Evolutionary conservation across 2,888 invertebrate genomes (phyloP).

Genomic region (Clanis bilineata): DNA sequence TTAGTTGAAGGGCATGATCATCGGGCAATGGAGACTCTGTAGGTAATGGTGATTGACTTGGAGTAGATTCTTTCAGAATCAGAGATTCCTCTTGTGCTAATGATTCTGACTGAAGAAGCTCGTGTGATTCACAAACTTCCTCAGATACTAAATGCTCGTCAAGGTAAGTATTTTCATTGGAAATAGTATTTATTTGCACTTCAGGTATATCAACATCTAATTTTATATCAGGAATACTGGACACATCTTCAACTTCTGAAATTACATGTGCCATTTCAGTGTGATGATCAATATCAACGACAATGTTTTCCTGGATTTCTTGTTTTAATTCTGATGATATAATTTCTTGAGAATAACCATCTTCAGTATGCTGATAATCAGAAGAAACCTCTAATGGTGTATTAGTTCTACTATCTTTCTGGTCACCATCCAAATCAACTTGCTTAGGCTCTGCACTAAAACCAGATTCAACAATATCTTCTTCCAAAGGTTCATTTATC

Average conservation of each 20-base stretch:
- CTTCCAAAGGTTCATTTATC: not conserved
- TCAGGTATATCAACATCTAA: conserved; percentile 24
- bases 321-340: conserved; percentile 38
- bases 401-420: not conserved
- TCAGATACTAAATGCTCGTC: not conserved
- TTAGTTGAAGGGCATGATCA: not conserved
- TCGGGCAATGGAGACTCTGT: conserved; percentile 13
- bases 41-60: conserved; percentile 15
- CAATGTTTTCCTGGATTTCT: conserved; percentile 26
- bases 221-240: conserved; percentile 27
- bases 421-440: not conserved
- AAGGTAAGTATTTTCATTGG: not conserved
- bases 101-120: conserved; percentile 20
- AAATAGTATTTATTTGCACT: conserved; percentile 4
- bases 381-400: not conserved
- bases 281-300: conserved; percentile 19
- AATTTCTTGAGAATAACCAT: conserved; percentile 24
- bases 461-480: not conserved
- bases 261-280: not conserved
- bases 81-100: conserved; percentile 22
- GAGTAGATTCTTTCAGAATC: conserved; percentile 15
- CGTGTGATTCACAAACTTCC: conserved; percentile 18
- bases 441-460: not conserved
- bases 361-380: not conserved
- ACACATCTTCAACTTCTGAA: conserved; percentile 23